Conservation (phyloP, 2,797 vertebrate genomes). For the Schizopygopsis malacanthus region DNA sequence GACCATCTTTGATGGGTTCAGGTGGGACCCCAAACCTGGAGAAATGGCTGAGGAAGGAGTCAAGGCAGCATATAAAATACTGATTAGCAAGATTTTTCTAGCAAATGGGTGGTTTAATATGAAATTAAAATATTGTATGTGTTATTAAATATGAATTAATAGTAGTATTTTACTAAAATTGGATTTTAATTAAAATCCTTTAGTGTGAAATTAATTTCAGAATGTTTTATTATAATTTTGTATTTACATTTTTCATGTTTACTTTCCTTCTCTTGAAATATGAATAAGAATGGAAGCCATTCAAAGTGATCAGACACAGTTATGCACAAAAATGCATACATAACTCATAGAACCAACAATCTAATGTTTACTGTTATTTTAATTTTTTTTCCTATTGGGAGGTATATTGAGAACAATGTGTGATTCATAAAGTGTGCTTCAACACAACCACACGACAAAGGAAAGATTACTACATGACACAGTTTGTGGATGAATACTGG, state of each 20-base stretch:
- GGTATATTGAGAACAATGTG: slow-evolving; percentile 86
- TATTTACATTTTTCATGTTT: not conserved
- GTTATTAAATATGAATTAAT: not conserved
- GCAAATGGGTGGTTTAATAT: not conserved
- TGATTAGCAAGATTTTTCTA: too few relatives aligned
- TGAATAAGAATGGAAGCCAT: not conserved
- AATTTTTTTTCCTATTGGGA: slow-evolving; percentile 67
- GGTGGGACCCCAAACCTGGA: slow-evolving; percentile 84
- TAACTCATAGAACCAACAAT: not conserved
- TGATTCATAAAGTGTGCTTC: slow-evolving; percentile 90
- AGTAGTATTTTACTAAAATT: not conserved
- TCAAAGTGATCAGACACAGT: not conserved
- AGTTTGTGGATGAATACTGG: slow-evolving; percentile 84
- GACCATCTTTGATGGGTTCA: slow-evolving; percentile 89
- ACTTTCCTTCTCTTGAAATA: not conserved
- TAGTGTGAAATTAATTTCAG: not conserved
- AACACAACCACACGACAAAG: slow-evolving; percentile 77
- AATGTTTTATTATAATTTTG: not conserved
- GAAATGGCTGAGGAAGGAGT: slow-evolving; percentile 80
- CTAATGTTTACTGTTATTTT: not conserved
- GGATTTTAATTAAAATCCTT: not conserved
- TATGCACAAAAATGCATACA: not conserved
- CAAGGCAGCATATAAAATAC: slow-evolving; percentile 75
- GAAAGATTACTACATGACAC: slow-evolving; percentile 80
- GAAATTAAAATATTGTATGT: not conserved